Base-by-base conservation (phyloP, 2,888 invertebrate genomes). In the Drosophila koepferae region DNA sequence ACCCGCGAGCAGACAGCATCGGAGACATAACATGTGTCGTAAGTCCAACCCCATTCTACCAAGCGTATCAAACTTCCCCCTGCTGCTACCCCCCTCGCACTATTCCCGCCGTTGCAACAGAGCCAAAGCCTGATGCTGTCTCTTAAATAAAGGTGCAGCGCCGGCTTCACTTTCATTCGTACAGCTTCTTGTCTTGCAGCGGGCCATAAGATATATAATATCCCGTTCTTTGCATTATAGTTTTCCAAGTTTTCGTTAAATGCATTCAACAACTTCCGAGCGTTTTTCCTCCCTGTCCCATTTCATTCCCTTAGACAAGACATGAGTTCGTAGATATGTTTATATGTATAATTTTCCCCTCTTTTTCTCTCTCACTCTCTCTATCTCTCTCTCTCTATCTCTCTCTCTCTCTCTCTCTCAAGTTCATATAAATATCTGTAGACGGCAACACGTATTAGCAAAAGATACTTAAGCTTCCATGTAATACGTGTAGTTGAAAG, bases 121-220 rank as follows among this genome's bases (percentile, higher is more conserved):
- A 66, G 64, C 53, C 59, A 61, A 63, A 55, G 63, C 68, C 56
- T 59, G 63, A 41, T 43, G 72, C 67, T 62, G 79, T 78, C 69
- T 55, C 71, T 84, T 78, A 81, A 87, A 87, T 81, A 87, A 87
- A 81, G 82, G 79, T 78, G 76, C 71, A 61, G 58, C 40, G 58
- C 40, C 66, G 59, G 43, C 70, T 71, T 71, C 75, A 78, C 79
- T 78, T 82, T 87, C 82, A 67, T 61, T 63, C 43, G 34, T 7
- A 10, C 40, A 55, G 41, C 48, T 58, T 77, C 46, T 56, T 43
- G 40, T 48, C 60, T 77, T 73, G 60, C 86, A 28, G 23, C 40
- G n/a, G 9, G 38, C 38, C 54, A 72, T 64, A 64, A 65, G 53
- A 75, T 75, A 70, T 81, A 81, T 81, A 69, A 69, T 69, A 72